Evolutionary conservation across 2,113 vertebrate genomes (phyloP).

Genomic region (Lamprologus speciosus): DNA sequence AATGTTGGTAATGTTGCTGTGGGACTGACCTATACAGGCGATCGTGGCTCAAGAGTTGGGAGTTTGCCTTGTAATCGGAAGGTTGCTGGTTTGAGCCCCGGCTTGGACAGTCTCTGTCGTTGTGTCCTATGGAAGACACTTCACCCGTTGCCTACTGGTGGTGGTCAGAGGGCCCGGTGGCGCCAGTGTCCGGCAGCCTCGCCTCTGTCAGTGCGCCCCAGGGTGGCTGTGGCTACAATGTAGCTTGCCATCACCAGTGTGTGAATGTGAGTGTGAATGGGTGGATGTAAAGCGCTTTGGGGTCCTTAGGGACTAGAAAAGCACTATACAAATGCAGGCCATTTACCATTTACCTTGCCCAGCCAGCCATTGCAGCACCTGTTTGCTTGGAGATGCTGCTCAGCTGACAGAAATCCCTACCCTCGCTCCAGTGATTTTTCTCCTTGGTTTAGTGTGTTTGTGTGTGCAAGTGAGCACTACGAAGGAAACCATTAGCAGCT

Average conservation of each 20-base stretch:
- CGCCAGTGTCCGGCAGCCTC: background rate
- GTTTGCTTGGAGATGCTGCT: background rate
- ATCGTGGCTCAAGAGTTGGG: background rate
- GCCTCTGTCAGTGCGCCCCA: background rate
- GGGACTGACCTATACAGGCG: background rate
- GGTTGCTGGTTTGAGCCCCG: background rate
- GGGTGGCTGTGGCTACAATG: background rate
- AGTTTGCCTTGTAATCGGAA: background rate
- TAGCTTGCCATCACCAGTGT: background rate
- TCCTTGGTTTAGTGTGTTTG: background rate
- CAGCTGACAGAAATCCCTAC: background rate
- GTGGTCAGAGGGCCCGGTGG: background rate
- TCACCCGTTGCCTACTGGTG: background rate
- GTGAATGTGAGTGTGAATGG: background rate
- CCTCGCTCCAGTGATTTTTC: constrained; percentile 3
- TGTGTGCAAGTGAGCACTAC: background rate
- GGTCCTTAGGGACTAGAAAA: background rate
- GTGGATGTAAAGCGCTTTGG: background rate
- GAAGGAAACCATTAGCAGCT: constrained; percentile 44
- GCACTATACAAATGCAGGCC: background rate
- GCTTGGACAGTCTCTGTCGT: rapidly evolving
- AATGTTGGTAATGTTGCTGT: background rate
- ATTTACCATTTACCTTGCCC: background rate
- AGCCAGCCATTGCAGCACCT: constrained; percentile 6
- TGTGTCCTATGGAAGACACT: background rate